phyloP scores from a whole-genome alignment of 2,888 invertebrate genomes.

The Thymelicus acteon region DNA sequence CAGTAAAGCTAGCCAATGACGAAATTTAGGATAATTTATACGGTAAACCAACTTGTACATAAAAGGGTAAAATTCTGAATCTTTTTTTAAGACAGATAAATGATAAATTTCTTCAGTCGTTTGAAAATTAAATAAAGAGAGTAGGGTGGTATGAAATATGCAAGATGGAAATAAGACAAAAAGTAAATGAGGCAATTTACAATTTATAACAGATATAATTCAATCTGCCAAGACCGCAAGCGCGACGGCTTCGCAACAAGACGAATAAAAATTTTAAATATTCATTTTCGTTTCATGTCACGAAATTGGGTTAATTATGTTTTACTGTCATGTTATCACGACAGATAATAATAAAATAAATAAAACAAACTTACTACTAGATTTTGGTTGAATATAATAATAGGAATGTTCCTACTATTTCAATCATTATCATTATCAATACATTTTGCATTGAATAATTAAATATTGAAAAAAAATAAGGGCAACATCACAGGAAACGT shows the following conservation, averaged over 20 bases:
- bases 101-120: slow-evolving; percentile 28
- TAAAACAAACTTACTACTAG: neutral
- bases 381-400: neutral
- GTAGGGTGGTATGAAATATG: slow-evolving; percentile 40
- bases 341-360: slow-evolving; percentile 45
- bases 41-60: slow-evolving; percentile 15
- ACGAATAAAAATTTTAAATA: slow-evolving; percentile 57
- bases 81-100: slow-evolving; percentile 23
- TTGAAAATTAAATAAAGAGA: slow-evolving; percentile 31
- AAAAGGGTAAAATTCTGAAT: slow-evolving; percentile 18
- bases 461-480: too few species aligned
- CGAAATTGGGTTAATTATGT: slow-evolving; percentile 54
- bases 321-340: slow-evolving; percentile 47
- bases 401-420: too few species aligned
- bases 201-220: slow-evolving; percentile 64
- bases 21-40: slow-evolving; percentile 26
- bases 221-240: slow-evolving; percentile 54
- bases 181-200: slow-evolving; percentile 61
- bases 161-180: slow-evolving; percentile 43
- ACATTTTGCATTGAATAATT: too few species aligned
- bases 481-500: neutral
- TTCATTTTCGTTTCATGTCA: slow-evolving; percentile 63
- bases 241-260: slow-evolving; percentile 49
- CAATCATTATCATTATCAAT: too few species aligned
- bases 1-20: slow-evolving; percentile 21